Conservation (phyloP, 2,888 invertebrate genomes). For the Icerya purchasi region DNA sequence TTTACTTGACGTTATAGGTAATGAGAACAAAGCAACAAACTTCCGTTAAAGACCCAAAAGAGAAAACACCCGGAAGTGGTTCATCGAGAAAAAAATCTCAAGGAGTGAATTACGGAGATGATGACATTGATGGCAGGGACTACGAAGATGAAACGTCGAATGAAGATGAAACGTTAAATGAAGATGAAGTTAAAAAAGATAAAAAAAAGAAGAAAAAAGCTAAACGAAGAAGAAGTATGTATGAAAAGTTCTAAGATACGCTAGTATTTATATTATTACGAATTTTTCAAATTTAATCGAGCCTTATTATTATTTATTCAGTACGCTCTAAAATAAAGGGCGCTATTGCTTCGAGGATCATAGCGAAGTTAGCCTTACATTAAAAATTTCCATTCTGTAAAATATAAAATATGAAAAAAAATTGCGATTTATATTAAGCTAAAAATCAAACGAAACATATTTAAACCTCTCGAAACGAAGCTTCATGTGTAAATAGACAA, state of each 20-base stretch:
- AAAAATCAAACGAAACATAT: too few species aligned
- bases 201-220: slow-evolving; percentile 14
- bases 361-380: too few species aligned
- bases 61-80: slow-evolving; percentile 13
- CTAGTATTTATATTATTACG: not conserved
- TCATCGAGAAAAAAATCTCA: slow-evolving; percentile 13
- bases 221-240: slow-evolving; percentile 14
- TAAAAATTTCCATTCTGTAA: too few species aligned
- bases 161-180: not conserved
- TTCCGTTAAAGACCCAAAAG: slow-evolving; percentile 14
- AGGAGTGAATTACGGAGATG: slow-evolving; percentile 5
- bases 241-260: not conserved
- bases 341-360: too few species aligned
- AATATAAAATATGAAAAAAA: too few species aligned
- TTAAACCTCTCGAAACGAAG: too few species aligned
- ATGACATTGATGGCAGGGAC: slow-evolving; percentile 10
- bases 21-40: slow-evolving; percentile 13
- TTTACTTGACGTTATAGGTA: too few species aligned
- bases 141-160: slow-evolving; percentile 11
- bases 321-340: too few species aligned
- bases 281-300: too few species aligned
- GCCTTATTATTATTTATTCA: too few species aligned
- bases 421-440: too few species aligned
- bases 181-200: slow-evolving; percentile 4
- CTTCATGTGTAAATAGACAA: too few species aligned